Evolutionary conservation across 2,888 invertebrate species (phyloP), one percentile per base, ranked within the genome.

Genomic region (Margaritifera margaritifera): DNA sequence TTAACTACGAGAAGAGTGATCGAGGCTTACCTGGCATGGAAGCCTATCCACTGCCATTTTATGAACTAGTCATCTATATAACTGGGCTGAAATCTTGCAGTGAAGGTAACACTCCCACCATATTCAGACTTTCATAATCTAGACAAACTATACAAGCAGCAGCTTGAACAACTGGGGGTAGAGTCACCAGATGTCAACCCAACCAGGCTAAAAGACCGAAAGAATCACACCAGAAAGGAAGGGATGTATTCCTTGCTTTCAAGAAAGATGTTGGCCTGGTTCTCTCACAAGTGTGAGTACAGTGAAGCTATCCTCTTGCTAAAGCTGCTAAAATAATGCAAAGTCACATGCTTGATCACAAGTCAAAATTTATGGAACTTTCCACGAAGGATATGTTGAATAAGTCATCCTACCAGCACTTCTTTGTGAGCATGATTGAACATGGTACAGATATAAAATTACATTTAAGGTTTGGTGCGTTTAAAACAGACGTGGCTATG

Each of bases 291-390:
- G 68, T 61, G 51, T 11, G n/a, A 69, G 42, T 71, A 71, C 60
- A 59, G 61, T 57, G 77, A 79, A n/a, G 77, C 76, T 8, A 66
- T 79, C 19, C 67, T 65, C 15, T 79, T 55, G 61, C 70, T 4
- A 75, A 75, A 64, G 75, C 78, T 31, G 75, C 74, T 22, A 68
- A 75, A 18, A 77, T 80, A 6, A 50, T 79, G 42, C 68, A 74
- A 6, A 62, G 59, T 54, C 51, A 74, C 6, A 72, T 79, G 70
- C 50, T 72, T 11, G 58, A 66, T 11, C 59, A 68, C 27, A 65
- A 68, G 59, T 52, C 58, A 31, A 1, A 15, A 20, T 19, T 66
- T 25, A 52, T 63, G 69, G 72, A 59, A 59, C 50, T 11, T 75
- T 77, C 53, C 18, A 68, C 24, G 69, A 71, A 31, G 65, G 62